Evolutionary conservation across 2,797 vertebrate genomes (phyloP).

Genomic region (Acipenser oxyrinchus): DNA sequence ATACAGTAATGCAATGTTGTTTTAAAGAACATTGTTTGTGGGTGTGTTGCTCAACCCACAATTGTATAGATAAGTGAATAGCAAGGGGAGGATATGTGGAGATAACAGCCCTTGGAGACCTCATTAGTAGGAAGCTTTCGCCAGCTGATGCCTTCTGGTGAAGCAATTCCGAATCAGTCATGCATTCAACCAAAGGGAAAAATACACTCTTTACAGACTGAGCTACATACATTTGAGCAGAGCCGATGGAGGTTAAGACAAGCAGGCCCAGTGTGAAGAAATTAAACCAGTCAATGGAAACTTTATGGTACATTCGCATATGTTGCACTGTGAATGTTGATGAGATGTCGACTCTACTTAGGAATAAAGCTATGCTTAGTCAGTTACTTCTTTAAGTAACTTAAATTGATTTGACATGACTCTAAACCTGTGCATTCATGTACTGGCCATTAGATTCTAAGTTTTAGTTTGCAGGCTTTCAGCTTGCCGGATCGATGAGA

Average conservation of each 20-base stretch:
- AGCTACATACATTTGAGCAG: not conserved
- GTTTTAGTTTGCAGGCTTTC: too few species aligned
- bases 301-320: not conserved
- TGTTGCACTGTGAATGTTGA: constrained; percentile 1
- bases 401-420: too few species aligned
- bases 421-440: not conserved
- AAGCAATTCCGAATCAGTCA: constrained; percentile 37
- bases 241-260: not conserved
- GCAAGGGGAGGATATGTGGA: constrained; percentile 29
- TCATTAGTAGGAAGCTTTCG: constrained; percentile 66
- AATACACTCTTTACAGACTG: constrained; percentile 5
- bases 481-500: too few species aligned
- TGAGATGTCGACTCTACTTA: too few species aligned
- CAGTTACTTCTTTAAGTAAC: too few species aligned
- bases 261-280: constrained; percentile 7
- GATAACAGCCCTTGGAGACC: constrained; percentile 59
- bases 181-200: constrained; percentile 29
- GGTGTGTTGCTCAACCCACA: constrained; percentile 23
- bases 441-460: too few species aligned
- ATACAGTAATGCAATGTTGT: not conserved
- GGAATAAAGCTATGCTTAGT: too few species aligned
- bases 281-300: not conserved
- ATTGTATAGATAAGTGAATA: constrained; percentile 28
- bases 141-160: constrained; percentile 41
- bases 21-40: constrained; percentile 18